Base-by-base conservation (phyloP, 2,888 invertebrate species). In the Cosmorhoe ocellata region DNA sequence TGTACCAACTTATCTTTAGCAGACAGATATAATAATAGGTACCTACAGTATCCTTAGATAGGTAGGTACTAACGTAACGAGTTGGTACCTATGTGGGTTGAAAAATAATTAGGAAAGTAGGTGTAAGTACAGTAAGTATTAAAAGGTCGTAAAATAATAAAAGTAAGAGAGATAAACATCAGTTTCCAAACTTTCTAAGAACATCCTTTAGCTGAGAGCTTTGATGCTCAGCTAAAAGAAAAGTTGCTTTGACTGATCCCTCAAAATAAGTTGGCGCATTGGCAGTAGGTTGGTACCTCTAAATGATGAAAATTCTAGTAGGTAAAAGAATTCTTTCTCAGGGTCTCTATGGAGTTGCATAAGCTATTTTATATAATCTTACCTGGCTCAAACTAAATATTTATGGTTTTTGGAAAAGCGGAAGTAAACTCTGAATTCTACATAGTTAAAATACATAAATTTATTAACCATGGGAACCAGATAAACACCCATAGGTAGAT, bases 161-260 rank as follows among this genome's bases (percentile, higher is more conserved):
- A 36, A 37, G 24, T 27, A 39, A 6, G n/a, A 30, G 3, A 14
- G 30, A 36, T 27, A 47, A 24, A 24, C 41, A 34, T 56, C 34
- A 36, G 18, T 43, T 42, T 30, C 40, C 47, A 24, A 56, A 59
- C 51, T 57, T 60, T 50, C 22, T 37, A 10, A 40, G 48, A 52
- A 49, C 36, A 40, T 45, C 49, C 49, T 49, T 51, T 45, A 50
- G 41, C 49, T 41, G 28, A 47, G 43, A 49, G 55, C 54, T 55
- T 43, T 47, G 39, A 37, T 18, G 40, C 41, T 47, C 54, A 51
- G 51, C 52, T 60, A 57, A 60, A 47, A 57, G 59, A 38, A 53
- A 60, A 60, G 57, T 57, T 57, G 13, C 37, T 51, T 32, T 33
- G 22, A 26, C 45, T 52, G 44, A 52, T 55, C 42, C 41, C 38